These are phyloP conservation scores for Nyctereutes procyonoides DNA, from an alignment of 2,113 vertebrate genomes.

Conservation along the genomic window DNA sequence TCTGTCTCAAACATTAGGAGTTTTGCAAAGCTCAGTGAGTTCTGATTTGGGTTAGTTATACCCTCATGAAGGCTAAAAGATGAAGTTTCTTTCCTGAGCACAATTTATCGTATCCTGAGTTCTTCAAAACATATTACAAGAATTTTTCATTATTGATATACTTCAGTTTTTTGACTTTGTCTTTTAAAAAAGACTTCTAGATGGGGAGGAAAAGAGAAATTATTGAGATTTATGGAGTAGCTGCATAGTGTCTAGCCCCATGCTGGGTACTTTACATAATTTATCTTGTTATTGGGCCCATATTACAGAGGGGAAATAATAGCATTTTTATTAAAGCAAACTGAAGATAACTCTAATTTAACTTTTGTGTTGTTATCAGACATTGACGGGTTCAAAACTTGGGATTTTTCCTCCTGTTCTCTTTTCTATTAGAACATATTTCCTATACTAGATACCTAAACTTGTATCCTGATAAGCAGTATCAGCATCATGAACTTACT, in stretches of 20 bases:
- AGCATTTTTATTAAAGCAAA: not conserved
- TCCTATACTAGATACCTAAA: not conserved
- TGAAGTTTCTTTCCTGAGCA: not conserved
- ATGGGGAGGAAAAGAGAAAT: not conserved
- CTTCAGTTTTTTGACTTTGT: not conserved
- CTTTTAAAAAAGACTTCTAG: not conserved
- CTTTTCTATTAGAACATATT: not conserved
- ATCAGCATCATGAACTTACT: not conserved
- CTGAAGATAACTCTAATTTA: not conserved
- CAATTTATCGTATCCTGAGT: not conserved
- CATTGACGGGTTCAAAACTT: not conserved
- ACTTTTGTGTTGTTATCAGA: not conserved
- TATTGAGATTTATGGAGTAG: not conserved
- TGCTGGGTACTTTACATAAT: not conserved
- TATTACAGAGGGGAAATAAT: not conserved
- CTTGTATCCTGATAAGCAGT: not conserved
- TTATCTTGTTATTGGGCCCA: not conserved
- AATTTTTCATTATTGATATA: not conserved
- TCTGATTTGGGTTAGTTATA: not conserved
- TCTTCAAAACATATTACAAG: not conserved
- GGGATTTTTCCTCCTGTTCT: not conserved
- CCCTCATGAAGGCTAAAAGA: not conserved
- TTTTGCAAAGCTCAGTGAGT: not conserved
- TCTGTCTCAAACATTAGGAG: not conserved
- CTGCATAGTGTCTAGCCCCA: not conserved